Evolutionary conservation across 2,113 vertebrate genomes (phyloP).

Genomic region (Carettochelys insculpta): DNA sequence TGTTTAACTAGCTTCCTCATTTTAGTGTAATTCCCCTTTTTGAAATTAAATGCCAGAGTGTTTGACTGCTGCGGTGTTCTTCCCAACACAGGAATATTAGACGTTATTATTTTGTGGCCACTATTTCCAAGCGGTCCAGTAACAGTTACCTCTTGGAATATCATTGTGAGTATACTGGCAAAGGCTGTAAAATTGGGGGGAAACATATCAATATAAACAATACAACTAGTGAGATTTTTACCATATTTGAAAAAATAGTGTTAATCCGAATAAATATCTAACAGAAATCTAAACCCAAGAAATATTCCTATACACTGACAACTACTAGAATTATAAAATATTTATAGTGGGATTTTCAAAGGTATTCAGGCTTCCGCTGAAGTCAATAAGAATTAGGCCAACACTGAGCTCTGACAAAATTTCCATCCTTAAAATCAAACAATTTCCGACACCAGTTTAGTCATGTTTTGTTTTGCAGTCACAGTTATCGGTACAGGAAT

Average conservation of each 20-base stretch:
- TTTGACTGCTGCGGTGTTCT: no score
- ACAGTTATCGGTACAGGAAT: neutral
- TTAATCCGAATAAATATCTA: neutral
- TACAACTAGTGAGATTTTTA: neutral
- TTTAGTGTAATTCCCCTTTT: no score
- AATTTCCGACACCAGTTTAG: neutral
- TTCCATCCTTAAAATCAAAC: neutral
- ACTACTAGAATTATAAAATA: neutral
- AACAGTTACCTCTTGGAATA: no score
- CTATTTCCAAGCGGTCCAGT: no score
- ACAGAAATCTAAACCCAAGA: neutral
- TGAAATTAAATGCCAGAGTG: no score
- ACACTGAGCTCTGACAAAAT: neutral
- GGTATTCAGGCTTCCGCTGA: neutral
- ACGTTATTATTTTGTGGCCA: no score
- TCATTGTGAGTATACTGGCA: neutral
- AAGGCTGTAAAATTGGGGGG: neutral
- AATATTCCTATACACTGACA: neutral
- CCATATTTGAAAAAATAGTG: neutral
- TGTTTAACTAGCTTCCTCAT: no score
- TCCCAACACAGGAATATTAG: no score
- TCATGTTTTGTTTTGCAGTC: neutral
- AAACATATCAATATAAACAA: neutral
- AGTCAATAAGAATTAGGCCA: neutral
- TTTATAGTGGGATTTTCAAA: neutral